Evolutionary conservation across 2,888 invertebrate species (phyloP).

Genomic region (Tridacna gigas): DNA sequence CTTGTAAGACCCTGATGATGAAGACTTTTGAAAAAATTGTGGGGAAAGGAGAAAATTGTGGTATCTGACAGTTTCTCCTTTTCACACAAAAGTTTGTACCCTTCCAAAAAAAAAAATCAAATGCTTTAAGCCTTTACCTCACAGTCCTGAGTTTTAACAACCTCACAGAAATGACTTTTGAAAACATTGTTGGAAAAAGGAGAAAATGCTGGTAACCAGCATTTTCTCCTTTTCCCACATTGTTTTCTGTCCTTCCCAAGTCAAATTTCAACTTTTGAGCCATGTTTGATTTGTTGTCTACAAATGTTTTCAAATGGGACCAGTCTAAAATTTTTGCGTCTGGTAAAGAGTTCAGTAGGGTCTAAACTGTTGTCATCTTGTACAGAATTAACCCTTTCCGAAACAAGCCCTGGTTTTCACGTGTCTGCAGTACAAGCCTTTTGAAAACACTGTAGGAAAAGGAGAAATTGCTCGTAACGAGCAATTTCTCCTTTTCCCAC

Average conservation of each 20-base stretch:
- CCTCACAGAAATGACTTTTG: background rate
- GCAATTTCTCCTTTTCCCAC: slow-evolving; percentile 11
- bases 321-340: background rate
- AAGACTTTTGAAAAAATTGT: too few species aligned
- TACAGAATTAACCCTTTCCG: too few species aligned
- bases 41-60: too few species aligned
- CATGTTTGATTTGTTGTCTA: background rate
- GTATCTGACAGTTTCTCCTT: too few species aligned
- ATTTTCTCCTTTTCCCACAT: background rate
- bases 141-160: background rate
- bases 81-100: too few species aligned
- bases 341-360: background rate
- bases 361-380: too few species aligned
- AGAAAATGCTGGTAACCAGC: background rate
- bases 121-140: slow-evolving; percentile 2
- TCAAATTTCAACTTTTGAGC: background rate
- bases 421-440: too few species aligned
- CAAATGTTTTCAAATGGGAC: background rate
- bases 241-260: background rate
- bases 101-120: too few species aligned
- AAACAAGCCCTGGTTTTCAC: too few species aligned
- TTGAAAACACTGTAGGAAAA: background rate
- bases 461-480: background rate
- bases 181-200: background rate
- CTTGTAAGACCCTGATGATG: too few species aligned